Evolutionary conservation across 2,888 invertebrate species (phyloP).

Genomic region (Pterobdella sp.): DNA sequence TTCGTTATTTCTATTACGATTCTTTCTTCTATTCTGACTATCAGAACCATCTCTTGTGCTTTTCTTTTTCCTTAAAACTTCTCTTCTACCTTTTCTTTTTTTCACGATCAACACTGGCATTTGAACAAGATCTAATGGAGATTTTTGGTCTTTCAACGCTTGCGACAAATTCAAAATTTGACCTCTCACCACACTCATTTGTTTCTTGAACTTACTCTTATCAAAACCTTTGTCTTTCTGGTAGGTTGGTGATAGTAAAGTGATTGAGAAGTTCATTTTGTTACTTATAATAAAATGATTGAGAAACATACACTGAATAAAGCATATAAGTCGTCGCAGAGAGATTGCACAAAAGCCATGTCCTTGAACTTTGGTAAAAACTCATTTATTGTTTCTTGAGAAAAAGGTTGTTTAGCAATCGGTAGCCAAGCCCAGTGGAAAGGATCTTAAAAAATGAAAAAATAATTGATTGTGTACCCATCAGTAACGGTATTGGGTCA

Average conservation of each 20-base stretch:
- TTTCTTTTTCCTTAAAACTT: not conserved
- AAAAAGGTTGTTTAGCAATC: slow-evolving; percentile 91
- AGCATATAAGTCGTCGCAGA: slow-evolving; percentile 73
- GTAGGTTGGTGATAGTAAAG: not conserved
- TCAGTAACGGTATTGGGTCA: not conserved
- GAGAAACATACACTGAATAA: slow-evolving; percentile 76
- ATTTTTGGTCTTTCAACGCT: slow-evolving; percentile 90
- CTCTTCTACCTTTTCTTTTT: slow-evolving; percentile 56
- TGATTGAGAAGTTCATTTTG: too few relatives aligned
- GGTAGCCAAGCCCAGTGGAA: slow-evolving; percentile 99
- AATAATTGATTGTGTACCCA: not conserved
- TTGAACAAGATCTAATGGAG: slow-evolving; percentile 92
- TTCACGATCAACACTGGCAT: slow-evolving; percentile 97
- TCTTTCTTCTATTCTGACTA: not conserved
- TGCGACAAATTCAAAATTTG: slow-evolving; percentile 93
- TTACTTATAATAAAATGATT: too few relatives aligned
- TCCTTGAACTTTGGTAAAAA: slow-evolving; percentile 86
- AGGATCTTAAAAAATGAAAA: slow-evolving; percentile 61
- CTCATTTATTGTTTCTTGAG: slow-evolving; percentile 78
- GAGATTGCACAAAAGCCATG: slow-evolving; percentile 92
- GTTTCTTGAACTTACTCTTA: slow-evolving; percentile 83
- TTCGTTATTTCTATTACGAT: not conserved
- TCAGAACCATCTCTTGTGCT: not conserved
- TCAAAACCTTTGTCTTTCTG: slow-evolving; percentile 98
- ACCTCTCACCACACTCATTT: slow-evolving; percentile 98